Conservation (phyloP, 2,888 invertebrate genomes). For the Notodonta dromedarius region DNA sequence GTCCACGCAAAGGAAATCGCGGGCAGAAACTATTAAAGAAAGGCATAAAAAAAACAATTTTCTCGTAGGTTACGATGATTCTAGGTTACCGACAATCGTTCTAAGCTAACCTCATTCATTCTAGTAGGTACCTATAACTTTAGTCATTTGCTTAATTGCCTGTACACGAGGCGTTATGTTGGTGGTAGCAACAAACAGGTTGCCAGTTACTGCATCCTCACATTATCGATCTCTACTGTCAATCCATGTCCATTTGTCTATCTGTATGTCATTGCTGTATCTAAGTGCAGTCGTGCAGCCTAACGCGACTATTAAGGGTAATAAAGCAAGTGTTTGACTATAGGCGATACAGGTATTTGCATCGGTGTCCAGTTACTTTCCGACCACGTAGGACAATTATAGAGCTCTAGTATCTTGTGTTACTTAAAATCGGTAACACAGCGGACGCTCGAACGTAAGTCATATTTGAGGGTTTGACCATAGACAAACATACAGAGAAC, state of each 20-base stretch:
- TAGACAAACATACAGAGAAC: too few relatives aligned
- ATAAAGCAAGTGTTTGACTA: constrained; percentile 22
- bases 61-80: background rate
- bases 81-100: constrained; percentile 21
- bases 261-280: constrained; percentile 52
- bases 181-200: constrained; percentile 30
- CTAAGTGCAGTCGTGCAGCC: constrained; percentile 44
- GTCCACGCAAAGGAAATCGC: too few relatives aligned
- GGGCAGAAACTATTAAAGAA: too few relatives aligned
- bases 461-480: too few relatives aligned
- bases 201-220: constrained; percentile 9
- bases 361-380: constrained; percentile 17
- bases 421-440: too few relatives aligned
- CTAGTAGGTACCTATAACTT: constrained; percentile 10
- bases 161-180: constrained; percentile 24
- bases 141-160: constrained; percentile 42
- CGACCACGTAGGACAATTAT: background rate
- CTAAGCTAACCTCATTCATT: constrained; percentile 16
- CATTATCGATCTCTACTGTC: constrained; percentile 45
- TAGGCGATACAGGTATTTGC: constrained; percentile 26
- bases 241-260: constrained; percentile 55
- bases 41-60: background rate
- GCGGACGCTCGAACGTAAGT: too few relatives aligned
- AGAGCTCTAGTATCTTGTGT: background rate
- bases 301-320: constrained; percentile 42